Percentiles rank a stretch among this genome's conserved stretches.
phyloP scores from a whole-genome alignment of 2,797 vertebrate species.

The Enteromius unitaeniatus region DNA sequence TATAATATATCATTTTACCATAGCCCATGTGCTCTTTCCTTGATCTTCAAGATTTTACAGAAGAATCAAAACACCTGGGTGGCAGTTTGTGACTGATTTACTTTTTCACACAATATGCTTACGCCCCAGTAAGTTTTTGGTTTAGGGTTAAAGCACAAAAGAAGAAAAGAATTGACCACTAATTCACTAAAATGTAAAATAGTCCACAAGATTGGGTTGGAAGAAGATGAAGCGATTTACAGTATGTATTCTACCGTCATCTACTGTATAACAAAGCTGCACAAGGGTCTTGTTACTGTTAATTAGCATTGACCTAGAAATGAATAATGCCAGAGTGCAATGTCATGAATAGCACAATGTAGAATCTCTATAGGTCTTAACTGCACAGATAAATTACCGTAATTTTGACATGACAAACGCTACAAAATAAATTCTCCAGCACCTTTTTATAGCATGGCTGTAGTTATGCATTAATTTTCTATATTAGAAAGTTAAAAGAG shows the following conservation, averaged over 20 bases:
- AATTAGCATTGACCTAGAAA: neutral
- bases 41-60: neutral
- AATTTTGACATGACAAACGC: neutral
- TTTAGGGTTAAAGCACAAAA: neutral
- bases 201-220: neutral
- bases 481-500: neutral
- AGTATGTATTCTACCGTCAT: neutral
- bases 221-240: neutral
- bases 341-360: neutral
- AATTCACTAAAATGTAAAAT: neutral
- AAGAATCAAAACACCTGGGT: neutral
- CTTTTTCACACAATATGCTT: neutral
- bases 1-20: neutral
- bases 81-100: neutral
- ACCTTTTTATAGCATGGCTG: neutral
- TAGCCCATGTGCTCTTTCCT: neutral
- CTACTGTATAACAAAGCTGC: neutral
- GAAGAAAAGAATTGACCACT: neutral
- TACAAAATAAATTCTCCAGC: neutral
- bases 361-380: neutral
- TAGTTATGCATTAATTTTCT: neutral
- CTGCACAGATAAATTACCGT: neutral
- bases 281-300: neutral
- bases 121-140: neutral
- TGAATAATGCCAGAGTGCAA: neutral